Percentiles rank a stretch among this genome's conserved stretches.
Evolutionary conservation across 1,140 invertebrate genomes (phyloP).

Genomic region (Riptortus pedestris): DNA sequence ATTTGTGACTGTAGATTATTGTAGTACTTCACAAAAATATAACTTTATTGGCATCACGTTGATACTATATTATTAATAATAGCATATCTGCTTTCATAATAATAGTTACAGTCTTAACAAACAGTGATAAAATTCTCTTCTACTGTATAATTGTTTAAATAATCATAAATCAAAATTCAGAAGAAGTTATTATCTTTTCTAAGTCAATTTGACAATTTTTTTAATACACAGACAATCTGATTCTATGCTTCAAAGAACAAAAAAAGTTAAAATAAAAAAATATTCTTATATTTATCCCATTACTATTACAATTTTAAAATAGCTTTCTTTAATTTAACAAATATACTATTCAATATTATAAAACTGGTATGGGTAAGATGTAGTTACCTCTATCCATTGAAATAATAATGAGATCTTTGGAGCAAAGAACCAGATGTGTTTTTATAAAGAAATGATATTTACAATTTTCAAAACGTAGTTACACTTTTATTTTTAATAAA

Average conservation of each 20-base stretch:
- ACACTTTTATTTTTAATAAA: too few species aligned
- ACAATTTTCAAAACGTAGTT: too few species aligned
- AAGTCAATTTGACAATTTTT: background rate
- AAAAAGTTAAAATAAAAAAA: background rate
- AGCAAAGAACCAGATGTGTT: too few species aligned
- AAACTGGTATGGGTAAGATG: too few species aligned
- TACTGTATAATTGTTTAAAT: background rate
- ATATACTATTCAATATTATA: too few species aligned
- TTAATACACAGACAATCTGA: background rate
- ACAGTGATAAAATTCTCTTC: slow-evolving; percentile 4
- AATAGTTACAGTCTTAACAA: slow-evolving; percentile 16
- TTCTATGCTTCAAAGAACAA: slow-evolving; percentile 11
- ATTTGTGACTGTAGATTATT: slow-evolving; percentile 13
- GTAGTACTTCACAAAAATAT: slow-evolving; percentile 15
- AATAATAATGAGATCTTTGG: too few species aligned
- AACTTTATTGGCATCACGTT: slow-evolving; percentile 13
- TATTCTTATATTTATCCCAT: background rate
- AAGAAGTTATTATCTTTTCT: background rate
- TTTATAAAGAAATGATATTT: too few species aligned
- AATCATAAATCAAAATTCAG: background rate
- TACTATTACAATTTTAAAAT: background rate
- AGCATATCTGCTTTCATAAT: slow-evolving; percentile 15
- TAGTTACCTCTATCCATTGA: too few species aligned
- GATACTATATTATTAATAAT: background rate
- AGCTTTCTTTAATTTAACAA: too few species aligned